phyloP scores from a whole-genome alignment of 2,797 vertebrate species.

The Podarcis siculus region DNA sequence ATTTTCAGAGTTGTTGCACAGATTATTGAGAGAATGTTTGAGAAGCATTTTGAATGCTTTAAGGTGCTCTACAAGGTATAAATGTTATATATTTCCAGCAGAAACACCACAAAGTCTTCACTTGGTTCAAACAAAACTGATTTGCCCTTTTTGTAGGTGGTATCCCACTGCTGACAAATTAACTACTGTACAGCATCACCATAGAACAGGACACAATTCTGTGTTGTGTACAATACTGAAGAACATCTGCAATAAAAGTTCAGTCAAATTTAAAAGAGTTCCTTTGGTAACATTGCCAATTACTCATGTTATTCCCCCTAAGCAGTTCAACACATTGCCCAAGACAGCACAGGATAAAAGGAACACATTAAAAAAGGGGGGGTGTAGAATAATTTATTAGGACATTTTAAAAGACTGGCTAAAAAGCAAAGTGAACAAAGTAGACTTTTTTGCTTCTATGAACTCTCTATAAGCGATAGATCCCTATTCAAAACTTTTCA shows the following conservation, averaged over 20 bases:
- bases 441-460: too few relatives aligned
- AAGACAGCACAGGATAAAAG: not conserved
- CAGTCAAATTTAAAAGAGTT: not conserved
- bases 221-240: not conserved
- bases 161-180: not conserved
- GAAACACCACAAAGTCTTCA: too few relatives aligned
- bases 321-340: not conserved
- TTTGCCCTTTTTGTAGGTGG: not conserved
- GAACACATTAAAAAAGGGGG: not conserved
- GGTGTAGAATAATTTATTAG: not conserved
- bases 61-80: too few relatives aligned
- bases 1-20: too few relatives aligned
- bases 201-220: not conserved
- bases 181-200: not conserved
- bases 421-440: too few relatives aligned
- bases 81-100: too few relatives aligned
- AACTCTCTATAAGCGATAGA: not conserved
- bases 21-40: too few relatives aligned
- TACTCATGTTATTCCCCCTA: not conserved
- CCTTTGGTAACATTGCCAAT: not conserved
- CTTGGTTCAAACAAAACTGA: not conserved
- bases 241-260: not conserved
- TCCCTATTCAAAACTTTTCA: not conserved
- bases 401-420: too few relatives aligned
- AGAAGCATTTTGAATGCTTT: too few relatives aligned